Conservation (phyloP, 2,113 vertebrate genomes). For the Cottus gobio region DNA sequence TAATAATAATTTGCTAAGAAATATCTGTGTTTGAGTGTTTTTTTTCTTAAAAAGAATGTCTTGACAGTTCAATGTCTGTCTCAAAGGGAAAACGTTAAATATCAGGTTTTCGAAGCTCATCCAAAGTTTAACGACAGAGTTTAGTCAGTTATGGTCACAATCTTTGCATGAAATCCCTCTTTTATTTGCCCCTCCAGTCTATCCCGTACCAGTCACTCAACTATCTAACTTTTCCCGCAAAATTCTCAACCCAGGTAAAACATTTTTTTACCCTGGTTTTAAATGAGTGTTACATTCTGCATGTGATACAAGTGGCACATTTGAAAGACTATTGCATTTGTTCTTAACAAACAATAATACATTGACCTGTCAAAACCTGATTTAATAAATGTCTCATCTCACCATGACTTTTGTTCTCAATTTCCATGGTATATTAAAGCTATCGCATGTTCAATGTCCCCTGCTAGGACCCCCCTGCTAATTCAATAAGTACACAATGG, state of each 20-base stretch:
- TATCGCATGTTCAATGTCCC: background rate
- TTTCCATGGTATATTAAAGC: background rate
- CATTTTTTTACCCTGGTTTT: background rate
- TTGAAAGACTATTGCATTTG: constrained; percentile 8
- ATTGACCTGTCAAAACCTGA: constrained; percentile 15
- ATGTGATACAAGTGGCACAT: background rate
- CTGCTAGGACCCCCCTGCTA: background rate
- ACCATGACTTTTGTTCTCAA: background rate
- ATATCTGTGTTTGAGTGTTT: background rate
- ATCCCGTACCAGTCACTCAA: background rate
- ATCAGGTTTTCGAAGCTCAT: background rate
- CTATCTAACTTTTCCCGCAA: constrained; percentile 1
- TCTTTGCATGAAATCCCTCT: constrained; percentile 8
- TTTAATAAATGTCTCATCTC: constrained; percentile 30
- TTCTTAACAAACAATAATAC: constrained; percentile 14
- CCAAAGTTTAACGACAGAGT: background rate
- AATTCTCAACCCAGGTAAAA: background rate
- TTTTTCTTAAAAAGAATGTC: background rate
- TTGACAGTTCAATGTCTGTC: background rate
- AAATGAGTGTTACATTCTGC: background rate
- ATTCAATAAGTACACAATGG: background rate
- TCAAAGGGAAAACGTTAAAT: background rate
- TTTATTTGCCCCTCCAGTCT: background rate
- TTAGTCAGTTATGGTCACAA: background rate
- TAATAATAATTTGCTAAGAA: constrained; percentile 4